A percentile compares a stretch with the other conserved stretches of the same genome.
phyloP scores from a whole-genome alignment of 2,113 vertebrate genomes.

The Lagenorhynchus albirostris region DNA sequence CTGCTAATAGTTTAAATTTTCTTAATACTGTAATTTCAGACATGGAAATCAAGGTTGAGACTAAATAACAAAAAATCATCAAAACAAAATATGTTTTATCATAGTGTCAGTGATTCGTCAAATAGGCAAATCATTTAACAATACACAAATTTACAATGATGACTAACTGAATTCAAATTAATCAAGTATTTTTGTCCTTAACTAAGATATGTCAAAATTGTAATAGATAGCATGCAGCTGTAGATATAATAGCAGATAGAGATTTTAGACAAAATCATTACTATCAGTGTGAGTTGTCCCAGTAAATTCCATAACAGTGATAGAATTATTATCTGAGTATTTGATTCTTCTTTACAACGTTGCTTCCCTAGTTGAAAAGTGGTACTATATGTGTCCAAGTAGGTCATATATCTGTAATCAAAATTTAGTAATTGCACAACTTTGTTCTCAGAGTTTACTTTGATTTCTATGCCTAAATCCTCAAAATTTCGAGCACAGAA shows the following conservation, averaged over 20 bases:
- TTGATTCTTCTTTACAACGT: not conserved
- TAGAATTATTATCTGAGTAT: not conserved
- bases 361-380: not conserved
- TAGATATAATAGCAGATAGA: not conserved
- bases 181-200: not conserved
- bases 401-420: not conserved
- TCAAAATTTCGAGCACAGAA: not conserved
- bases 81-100: not conserved
- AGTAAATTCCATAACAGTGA: not conserved
- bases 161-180: not conserved
- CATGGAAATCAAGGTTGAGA: not conserved
- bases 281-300: not conserved
- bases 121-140: not conserved
- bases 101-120: not conserved
- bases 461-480: not conserved
- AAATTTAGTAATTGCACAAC: not conserved
- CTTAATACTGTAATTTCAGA: not conserved
- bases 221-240: not conserved
- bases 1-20: conserved; percentile 7
- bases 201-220: not conserved
- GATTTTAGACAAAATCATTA: not conserved
- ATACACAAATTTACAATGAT: not conserved
- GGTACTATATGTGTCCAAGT: not conserved
- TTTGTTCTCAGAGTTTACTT: not conserved
- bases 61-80: not conserved